Percentiles rank a stretch among this genome's conserved stretches.
These are phyloP conservation scores for Melanophora roralis DNA, from an alignment of 2,888 invertebrate genomes.

Conservation along the genomic window DNA sequence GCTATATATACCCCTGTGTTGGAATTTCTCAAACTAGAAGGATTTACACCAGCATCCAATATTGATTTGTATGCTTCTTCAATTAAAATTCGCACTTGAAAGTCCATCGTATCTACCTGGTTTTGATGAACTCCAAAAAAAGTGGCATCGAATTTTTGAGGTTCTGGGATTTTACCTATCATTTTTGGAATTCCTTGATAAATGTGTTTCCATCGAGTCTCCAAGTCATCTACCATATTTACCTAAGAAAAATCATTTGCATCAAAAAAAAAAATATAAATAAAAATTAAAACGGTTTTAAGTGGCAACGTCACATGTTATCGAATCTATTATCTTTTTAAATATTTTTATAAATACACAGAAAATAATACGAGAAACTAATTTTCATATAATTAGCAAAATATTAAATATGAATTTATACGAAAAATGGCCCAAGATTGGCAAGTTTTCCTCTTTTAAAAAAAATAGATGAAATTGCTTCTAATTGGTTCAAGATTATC, in stretches of 20 bases:
- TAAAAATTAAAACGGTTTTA: too few relatives aligned
- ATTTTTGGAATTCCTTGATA: slow-evolving; percentile 86
- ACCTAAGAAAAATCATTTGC: slow-evolving; percentile 76
- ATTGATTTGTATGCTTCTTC: slow-evolving; percentile 88
- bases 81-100: slow-evolving; percentile 86
- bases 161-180: slow-evolving; percentile 83
- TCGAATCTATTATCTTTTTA: too few relatives aligned
- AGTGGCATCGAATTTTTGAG: slow-evolving; percentile 86
- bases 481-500: too few relatives aligned
- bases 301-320: too few relatives aligned
- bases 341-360: too few relatives aligned
- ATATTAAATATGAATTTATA: too few relatives aligned
- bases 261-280: too few relatives aligned
- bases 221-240: slow-evolving; percentile 89
- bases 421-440: too few relatives aligned
- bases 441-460: too few relatives aligned
- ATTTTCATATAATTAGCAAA: too few relatives aligned
- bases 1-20: slow-evolving; percentile 87
- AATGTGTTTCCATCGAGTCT: slow-evolving; percentile 85
- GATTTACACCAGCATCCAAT: slow-evolving; percentile 85
- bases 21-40: slow-evolving; percentile 81
- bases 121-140: slow-evolving; percentile 87
- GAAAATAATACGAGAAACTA: too few relatives aligned
- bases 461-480: too few relatives aligned
- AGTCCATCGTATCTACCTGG: slow-evolving; percentile 87